Evolutionary conservation across 1,140 invertebrate species (phyloP).

Genomic region (Ostrea denselamellosa): DNA sequence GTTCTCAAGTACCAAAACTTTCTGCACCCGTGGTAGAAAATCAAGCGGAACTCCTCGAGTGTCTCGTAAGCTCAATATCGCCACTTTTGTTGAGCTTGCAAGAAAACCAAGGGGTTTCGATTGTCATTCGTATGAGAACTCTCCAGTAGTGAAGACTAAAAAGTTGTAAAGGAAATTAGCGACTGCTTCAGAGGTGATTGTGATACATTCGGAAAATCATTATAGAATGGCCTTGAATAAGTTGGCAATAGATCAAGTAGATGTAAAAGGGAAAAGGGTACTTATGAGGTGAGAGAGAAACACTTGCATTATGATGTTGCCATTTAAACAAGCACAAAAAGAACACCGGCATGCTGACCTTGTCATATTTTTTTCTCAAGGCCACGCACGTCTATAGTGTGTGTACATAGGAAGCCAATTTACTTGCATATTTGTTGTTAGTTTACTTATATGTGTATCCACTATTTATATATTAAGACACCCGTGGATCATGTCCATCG

Average conservation of each 20-base stretch:
- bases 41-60: too few species aligned
- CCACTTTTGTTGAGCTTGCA: neutral
- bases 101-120: too few species aligned
- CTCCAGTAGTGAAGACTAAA: neutral
- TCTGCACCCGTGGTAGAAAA: too few species aligned
- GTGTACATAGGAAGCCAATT: neutral
- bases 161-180: constrained; percentile 3
- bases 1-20: too few species aligned
- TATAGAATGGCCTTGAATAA: constrained; percentile 85
- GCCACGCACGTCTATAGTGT: neutral
- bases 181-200: neutral
- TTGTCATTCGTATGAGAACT: neutral
- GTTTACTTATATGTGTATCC: too few species aligned
- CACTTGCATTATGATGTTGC: neutral
- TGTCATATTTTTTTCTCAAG: constrained; percentile 47
- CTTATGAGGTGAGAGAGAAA: constrained; percentile 76
- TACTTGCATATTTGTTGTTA: constrained; percentile 14
- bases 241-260: constrained; percentile 80
- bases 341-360: constrained; percentile 47
- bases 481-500: too few species aligned
- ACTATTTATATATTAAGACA: too few species aligned
- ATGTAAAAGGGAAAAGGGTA: constrained; percentile 80
- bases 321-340: constrained; percentile 42
- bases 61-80: neutral
- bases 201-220: neutral